Evolutionary conservation across 2,888 invertebrate genomes (phyloP).

Genomic region (Globia sparganii): DNA sequence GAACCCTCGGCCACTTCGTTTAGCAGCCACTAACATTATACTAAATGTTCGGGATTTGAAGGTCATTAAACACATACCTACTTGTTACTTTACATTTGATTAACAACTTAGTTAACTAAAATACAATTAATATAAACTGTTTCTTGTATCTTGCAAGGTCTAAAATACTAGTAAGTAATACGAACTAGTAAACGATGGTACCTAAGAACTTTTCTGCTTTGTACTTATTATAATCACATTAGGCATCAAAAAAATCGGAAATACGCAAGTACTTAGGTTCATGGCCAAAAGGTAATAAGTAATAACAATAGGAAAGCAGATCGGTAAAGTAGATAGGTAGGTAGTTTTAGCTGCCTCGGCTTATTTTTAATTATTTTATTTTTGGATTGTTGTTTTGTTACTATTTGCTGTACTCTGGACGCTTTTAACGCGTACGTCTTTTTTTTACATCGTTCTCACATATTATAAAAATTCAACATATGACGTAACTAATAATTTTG

Average conservation of each 20-base stretch:
- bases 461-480: too few species aligned
- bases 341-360: too few species aligned
- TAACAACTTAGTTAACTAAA: neutral
- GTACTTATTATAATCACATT: neutral
- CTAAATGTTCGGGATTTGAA: constrained; percentile 29
- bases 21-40: constrained; percentile 26
- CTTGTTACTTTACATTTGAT: neutral
- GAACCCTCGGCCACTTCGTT: constrained; percentile 55
- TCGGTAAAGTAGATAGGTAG: too few species aligned
- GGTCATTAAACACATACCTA: neutral
- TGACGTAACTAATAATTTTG: too few species aligned
- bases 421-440: too few species aligned
- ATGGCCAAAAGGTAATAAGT: neutral
- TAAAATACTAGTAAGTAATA: neutral
- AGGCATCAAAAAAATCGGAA: neutral
- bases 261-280: neutral
- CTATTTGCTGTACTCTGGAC: too few species aligned
- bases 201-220: neutral
- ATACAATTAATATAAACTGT: neutral
- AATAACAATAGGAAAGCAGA: neutral
- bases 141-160: neutral
- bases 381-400: too few species aligned
- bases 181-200: neutral
- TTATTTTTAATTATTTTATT: too few species aligned
- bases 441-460: too few species aligned